These are phyloP conservation scores for Antennarius striatus DNA, from an alignment of 2,113 vertebrate genomes.

Conservation along the genomic window DNA sequence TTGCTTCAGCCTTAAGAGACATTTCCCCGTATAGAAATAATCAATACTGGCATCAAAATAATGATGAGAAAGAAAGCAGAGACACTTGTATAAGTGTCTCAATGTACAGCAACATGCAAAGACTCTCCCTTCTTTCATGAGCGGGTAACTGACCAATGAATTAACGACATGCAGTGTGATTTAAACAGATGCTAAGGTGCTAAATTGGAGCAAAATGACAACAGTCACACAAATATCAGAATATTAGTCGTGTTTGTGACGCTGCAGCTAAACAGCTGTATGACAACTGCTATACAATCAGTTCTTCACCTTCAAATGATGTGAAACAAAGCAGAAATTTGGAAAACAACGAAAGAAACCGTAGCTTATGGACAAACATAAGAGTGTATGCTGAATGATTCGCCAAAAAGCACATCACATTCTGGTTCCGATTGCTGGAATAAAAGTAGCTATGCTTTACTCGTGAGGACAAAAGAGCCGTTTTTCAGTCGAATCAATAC, in stretches of 20 bases:
- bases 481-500: constrained; percentile 35
- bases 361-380: constrained; percentile 49
- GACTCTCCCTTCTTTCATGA: constrained; percentile 34
- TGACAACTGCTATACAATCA: constrained; percentile 62
- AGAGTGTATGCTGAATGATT: constrained; percentile 33
- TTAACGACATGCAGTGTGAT: constrained; percentile 29
- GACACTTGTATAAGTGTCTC: constrained; percentile 6
- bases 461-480: constrained; percentile 26
- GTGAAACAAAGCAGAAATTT: constrained; percentile 34
- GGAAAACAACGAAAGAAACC: constrained; percentile 23
- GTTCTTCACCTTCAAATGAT: constrained; percentile 42
- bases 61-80: background rate
- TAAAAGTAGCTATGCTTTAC: constrained; percentile 41
- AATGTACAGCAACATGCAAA: constrained; percentile 39
- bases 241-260: constrained; percentile 30
- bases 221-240: constrained; percentile 52
- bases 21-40: constrained; percentile 7
- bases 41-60: constrained; percentile 13
- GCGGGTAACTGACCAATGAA: constrained; percentile 20
- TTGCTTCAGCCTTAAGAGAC: constrained; percentile 20
- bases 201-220: constrained; percentile 38
- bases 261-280: constrained; percentile 50
- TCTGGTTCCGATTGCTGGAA: constrained; percentile 52
- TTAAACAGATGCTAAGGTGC: constrained; percentile 55
- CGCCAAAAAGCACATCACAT: constrained; percentile 62